Percentiles rank a stretch among this genome's conserved stretches.
Conservation (phyloP, 2,888 invertebrate genomes). For the Allygus modestus region DNA sequence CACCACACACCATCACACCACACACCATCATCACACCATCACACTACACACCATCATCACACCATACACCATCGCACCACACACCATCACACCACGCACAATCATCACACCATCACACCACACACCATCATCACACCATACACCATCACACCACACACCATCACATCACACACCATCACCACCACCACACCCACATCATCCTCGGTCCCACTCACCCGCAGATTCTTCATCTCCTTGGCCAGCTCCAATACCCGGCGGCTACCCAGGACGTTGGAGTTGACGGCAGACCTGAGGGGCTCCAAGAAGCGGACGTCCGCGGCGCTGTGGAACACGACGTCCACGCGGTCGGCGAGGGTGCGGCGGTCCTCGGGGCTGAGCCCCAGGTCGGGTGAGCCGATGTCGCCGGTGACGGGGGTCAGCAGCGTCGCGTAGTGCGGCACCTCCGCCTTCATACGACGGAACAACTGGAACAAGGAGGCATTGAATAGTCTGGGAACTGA, state of each 20-base stretch:
- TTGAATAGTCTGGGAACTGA: too few relatives aligned
- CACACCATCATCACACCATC: too few relatives aligned
- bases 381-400: slow-evolving; percentile 81
- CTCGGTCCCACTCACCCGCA: slow-evolving; percentile 78
- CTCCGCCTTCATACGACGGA: slow-evolving; percentile 76
- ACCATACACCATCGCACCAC: too few relatives aligned
- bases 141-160: too few relatives aligned
- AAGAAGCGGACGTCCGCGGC: slow-evolving; percentile 96
- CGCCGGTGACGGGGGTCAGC: slow-evolving; percentile 83
- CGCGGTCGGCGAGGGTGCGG: slow-evolving; percentile 80
- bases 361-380: slow-evolving; percentile 81
- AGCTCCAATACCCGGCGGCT: slow-evolving; percentile 85
- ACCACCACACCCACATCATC: too few relatives aligned
- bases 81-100: too few relatives aligned
- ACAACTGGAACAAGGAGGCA: slow-evolving; percentile 74
- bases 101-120: too few relatives aligned
- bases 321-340: slow-evolving; percentile 87
- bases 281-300: slow-evolving; percentile 86
- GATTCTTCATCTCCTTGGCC: slow-evolving; percentile 82
- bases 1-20: too few relatives aligned
- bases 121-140: too few relatives aligned
- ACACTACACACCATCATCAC: too few relatives aligned
- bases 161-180: too few relatives aligned
- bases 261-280: slow-evolving; percentile 87
- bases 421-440: slow-evolving; percentile 81